Base-by-base conservation (phyloP, 2,113 vertebrate species). In the Chrysochloris asiatica region DNA sequence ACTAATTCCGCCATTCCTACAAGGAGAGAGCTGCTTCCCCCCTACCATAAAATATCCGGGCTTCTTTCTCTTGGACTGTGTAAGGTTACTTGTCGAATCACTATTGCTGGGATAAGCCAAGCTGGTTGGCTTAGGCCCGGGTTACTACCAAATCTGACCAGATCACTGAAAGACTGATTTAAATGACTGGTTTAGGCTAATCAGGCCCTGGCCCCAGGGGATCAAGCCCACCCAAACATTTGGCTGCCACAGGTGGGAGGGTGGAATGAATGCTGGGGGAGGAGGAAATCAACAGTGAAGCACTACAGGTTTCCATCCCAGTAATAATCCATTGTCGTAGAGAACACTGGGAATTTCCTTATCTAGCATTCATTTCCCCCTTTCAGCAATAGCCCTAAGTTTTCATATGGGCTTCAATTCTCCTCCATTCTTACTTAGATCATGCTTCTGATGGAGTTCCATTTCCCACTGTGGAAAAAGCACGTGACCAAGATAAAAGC, bases 71-170 rank as follows among this genome's bases (percentile, higher is more conserved):
- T n/a, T n/a, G n/a, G n/a, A n/a, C n/a, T n/a, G n/a, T n/a, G n/a
- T n/a, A n/a, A n/a, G n/a, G 9, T 50, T 50, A 50, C 16, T 50
- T 50, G 48, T 16, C 16, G 48, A 50, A 16, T 48, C 9, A 43
- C 75, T 17, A n/a, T n/a, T n/a, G n/a, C n/a, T n/a, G 63, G 10
- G 45, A 75, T 41, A 21, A 59, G 11, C 33, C 47, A n/a, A 45
- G 36, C n/a, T n/a, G n/a, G n/a, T 41, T 89, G 65, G 22, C 22
- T 86, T 89, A 33, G 7, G 19, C 26, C 33, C 84, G 59, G 52
- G 52, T 92, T 56, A 84, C 84, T 50, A 59, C n/a, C 79, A 75
- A 65, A 80, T 47, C n/a, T n/a, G n/a, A n/a, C n/a, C 17, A 52
- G 67, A 77, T 67, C 61, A 76, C 72, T 81, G 59, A 36, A 83